Conservation (phyloP, 2,797 vertebrate genomes). For the Sebastes cheni region DNA sequence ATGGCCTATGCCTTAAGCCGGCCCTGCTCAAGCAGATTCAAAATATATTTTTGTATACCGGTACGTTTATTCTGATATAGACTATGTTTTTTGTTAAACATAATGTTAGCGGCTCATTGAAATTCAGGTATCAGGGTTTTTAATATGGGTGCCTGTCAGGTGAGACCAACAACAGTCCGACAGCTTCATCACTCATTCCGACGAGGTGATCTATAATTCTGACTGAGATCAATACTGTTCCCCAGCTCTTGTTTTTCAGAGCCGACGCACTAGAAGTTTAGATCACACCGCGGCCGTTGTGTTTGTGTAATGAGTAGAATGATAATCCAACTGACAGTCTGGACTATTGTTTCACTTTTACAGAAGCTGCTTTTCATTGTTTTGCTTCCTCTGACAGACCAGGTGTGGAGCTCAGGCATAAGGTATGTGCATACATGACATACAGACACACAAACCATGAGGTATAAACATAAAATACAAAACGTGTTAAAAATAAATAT, state of each 20-base stretch:
- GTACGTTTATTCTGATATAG: not conserved
- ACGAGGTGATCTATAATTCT: constrained; percentile 75
- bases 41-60: not conserved
- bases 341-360: constrained; percentile 2
- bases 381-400: not conserved
- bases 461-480: not conserved
- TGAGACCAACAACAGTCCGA: constrained; percentile 63
- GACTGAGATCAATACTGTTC: constrained; percentile 73
- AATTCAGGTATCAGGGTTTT: constrained; percentile 46
- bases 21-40: not conserved
- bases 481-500: not conserved
- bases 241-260: constrained; percentile 55
- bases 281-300: constrained; percentile 26
- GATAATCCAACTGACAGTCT: constrained; percentile 14
- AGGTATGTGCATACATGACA: not conserved
- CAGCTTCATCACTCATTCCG: constrained; percentile 78
- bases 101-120: constrained; percentile 14
- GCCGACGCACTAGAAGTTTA: constrained; percentile 26
- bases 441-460: not conserved
- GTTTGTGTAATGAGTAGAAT: constrained; percentile 31
- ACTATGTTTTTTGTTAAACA: constrained; percentile 13
- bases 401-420: not conserved
- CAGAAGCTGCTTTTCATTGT: constrained; percentile 23
- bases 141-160: constrained; percentile 55
- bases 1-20: no score